These are phyloP conservation scores for Acipenser transmontanus DNA, from an alignment of 2,797 vertebrate genomes.

Conservation along the genomic window DNA sequence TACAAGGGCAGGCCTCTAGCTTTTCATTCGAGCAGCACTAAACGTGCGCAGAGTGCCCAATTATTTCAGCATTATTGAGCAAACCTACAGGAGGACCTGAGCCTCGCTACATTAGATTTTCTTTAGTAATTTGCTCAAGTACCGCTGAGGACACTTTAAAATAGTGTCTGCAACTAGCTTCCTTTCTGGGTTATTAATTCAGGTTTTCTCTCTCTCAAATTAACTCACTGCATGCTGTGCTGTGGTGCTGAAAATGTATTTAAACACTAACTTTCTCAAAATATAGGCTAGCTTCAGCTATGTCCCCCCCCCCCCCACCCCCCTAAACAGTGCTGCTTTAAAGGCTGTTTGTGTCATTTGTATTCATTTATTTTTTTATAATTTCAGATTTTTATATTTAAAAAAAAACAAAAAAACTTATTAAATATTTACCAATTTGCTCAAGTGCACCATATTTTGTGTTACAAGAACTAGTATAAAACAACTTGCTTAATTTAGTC, in stretches of 20 bases:
- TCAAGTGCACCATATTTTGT: too few species aligned
- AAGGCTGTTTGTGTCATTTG: too few species aligned
- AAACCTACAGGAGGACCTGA: constrained; percentile 71
- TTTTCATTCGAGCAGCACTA: constrained; percentile 78
- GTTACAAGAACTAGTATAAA: too few species aligned
- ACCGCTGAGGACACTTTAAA: constrained; percentile 78
- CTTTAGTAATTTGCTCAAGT: constrained; percentile 83
- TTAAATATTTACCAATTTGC: too few species aligned
- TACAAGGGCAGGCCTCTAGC: constrained; percentile 71
- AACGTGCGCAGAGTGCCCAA: constrained; percentile 80
- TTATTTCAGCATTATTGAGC: constrained; percentile 82
- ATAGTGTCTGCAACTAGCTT: constrained; percentile 70
- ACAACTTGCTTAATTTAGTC: too few species aligned
- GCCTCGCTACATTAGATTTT: constrained; percentile 79
- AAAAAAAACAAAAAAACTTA: too few species aligned
- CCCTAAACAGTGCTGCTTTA: too few species aligned
- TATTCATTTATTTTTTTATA: too few species aligned
- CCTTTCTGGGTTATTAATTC: constrained; percentile 78
- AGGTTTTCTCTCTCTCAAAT: constrained; percentile 69
- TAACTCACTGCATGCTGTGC: constrained; percentile 66
- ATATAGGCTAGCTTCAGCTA: too few species aligned
- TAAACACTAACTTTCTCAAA: constrained; percentile 59
- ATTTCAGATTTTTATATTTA: too few species aligned
- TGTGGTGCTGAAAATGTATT: constrained; percentile 49
- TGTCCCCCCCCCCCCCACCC: too few species aligned